Percentiles rank a stretch among this genome's conserved stretches.
Evolutionary conservation across 23 tunicate genomes (phyloP).

Genomic region (Styela plicata): DNA sequence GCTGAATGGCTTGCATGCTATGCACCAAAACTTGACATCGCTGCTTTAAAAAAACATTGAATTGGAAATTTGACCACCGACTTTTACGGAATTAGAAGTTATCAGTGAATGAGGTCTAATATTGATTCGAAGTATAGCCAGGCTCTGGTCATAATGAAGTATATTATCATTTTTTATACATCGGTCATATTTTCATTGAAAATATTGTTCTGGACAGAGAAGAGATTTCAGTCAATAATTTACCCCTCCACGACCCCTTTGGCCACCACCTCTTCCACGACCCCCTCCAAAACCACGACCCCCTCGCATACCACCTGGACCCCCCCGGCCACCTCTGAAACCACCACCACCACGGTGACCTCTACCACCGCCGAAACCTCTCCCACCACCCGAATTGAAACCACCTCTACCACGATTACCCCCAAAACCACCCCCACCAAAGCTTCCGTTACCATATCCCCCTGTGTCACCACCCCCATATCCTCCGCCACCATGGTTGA

Average conservation of each 20-base stretch:
- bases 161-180: too few species aligned
- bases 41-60: too few species aligned
- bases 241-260: slow-evolving; percentile 34
- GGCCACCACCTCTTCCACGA: slow-evolving; percentile 29
- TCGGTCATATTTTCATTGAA: too few species aligned
- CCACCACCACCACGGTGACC: slow-evolving; percentile 46
- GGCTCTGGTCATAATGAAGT: too few species aligned
- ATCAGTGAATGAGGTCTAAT: too few species aligned
- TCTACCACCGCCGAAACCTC: slow-evolving; percentile 46
- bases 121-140: too few species aligned
- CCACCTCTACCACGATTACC: slow-evolving; percentile 56
- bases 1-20: too few species aligned
- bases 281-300: slow-evolving; percentile 50
- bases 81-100: too few species aligned
- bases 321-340: slow-evolving; percentile 45
- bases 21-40: too few species aligned
- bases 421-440: slow-evolving; percentile 34
- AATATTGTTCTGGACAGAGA: slow-evolving; percentile 3
- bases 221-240: not conserved
- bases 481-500: slow-evolving; percentile 25
- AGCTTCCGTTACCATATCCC: slow-evolving; percentile 46
- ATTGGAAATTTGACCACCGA: too few species aligned
- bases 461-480: slow-evolving; percentile 4
- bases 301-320: slow-evolving; percentile 60
- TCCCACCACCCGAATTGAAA: slow-evolving; percentile 30